phyloP scores from a whole-genome alignment of 2,888 invertebrate genomes.

The Folsomia manolachei region DNA sequence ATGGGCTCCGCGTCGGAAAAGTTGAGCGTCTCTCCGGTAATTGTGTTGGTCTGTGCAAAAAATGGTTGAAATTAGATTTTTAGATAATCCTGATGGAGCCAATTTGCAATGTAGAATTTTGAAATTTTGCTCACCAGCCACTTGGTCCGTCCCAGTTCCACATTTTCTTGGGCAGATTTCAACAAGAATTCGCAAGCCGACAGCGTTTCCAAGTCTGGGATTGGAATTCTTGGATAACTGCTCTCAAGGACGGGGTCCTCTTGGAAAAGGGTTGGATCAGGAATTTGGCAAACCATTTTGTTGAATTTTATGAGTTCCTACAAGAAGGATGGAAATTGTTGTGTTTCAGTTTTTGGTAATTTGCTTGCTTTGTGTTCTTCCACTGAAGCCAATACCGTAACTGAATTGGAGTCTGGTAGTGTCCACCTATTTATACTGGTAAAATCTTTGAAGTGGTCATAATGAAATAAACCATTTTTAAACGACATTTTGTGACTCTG shows the following conservation, averaged over 20 bases:
- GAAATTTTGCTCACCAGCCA: constrained; percentile 29
- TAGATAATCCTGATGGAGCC: background rate
- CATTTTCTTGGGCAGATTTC: constrained; percentile 25
- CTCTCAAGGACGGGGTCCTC: constrained; percentile 43
- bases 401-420: background rate
- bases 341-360: constrained; percentile 3
- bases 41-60: constrained; percentile 38
- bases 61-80: constrained; percentile 1
- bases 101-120: background rate
- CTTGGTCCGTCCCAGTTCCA: constrained; percentile 28
- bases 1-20: constrained; percentile 45
- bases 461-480: too few relatives aligned
- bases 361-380: background rate
- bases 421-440: background rate
- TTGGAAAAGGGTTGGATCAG: constrained; percentile 22
- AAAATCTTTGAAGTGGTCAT: too few relatives aligned
- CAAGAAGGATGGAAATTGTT: background rate
- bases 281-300: constrained; percentile 35
- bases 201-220: constrained; percentile 45
- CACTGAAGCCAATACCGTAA: constrained; percentile 7
- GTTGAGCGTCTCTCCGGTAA: constrained; percentile 41
- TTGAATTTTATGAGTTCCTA: background rate
- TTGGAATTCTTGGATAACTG: constrained; percentile 38
- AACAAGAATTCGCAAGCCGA: constrained; percentile 32
- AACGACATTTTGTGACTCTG: too few relatives aligned